Evolutionary conservation across 2,113 vertebrate genomes (phyloP).

Genomic region (Macrotus californicus): DNA sequence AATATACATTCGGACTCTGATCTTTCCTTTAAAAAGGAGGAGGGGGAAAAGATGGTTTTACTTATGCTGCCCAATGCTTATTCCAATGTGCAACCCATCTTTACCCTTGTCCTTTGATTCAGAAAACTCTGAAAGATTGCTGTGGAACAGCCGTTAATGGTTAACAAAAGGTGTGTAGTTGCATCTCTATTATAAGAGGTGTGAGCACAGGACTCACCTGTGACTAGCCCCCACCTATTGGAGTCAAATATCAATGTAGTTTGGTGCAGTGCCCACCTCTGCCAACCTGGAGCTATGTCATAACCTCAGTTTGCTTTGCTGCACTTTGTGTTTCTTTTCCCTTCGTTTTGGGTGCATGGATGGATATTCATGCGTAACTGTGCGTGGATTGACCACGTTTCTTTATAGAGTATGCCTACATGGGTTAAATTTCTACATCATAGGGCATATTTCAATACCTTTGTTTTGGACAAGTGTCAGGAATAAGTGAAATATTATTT

Average conservation of each 20-base stretch:
- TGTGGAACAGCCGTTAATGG: constrained; percentile 14
- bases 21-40: background rate
- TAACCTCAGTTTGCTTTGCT: background rate
- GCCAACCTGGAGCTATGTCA: background rate
- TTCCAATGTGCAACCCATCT: background rate
- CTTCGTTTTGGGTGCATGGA: background rate
- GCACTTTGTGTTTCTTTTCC: background rate
- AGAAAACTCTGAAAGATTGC: constrained; percentile 6
- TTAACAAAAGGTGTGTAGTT: constrained; percentile 66
- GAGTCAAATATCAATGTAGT: background rate
- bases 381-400: constrained; percentile 25
- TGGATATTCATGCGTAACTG: constrained; percentile 30
- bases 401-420: constrained; percentile 13
- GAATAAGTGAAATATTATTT: constrained; percentile 61
- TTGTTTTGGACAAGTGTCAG: constrained; percentile 51
- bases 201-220: background rate
- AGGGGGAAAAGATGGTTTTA: background rate
- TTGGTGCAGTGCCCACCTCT: constrained; percentile 39
- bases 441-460: background rate
- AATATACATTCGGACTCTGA: background rate
- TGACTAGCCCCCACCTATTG: background rate
- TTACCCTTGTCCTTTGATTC: background rate
- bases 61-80: background rate
- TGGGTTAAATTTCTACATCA: constrained; percentile 47
- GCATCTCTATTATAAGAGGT: constrained; percentile 52